Base-by-base conservation (phyloP, 2,797 vertebrate species). In the Zenarchopterus dispar region DNA sequence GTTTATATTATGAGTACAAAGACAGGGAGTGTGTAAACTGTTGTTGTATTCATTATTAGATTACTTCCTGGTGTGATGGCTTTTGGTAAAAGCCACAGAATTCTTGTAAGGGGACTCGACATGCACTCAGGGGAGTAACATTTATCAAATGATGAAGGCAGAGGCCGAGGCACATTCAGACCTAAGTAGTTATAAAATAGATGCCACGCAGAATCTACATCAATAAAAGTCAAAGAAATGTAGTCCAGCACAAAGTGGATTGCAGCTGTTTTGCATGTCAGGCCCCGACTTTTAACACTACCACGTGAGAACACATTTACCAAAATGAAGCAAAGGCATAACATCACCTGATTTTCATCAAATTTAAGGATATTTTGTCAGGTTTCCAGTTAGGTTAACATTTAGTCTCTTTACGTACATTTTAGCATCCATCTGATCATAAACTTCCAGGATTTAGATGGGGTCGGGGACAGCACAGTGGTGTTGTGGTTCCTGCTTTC, bases 1-100 rank as follows among this genome's bases (percentile, higher is more conserved):
- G 78, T 87, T 90, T 90, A 82, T 87, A 90, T 86, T 91, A 88
- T 4, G 68, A 65, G 53, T 42, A 79, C 77, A 83, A 92, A 84
- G 77, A 81, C 79, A 72, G 75, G 61, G 72, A 51, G 81, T 84
- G 82, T 84, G 83, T 85, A 91, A 92, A 92, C 85, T 84, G 85
- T 70, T 88, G 85, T 91, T 87, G 88, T 80, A 68, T 90, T 90
- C 83, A 81, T 93, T 91, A 93, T 92, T 88, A 86, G 89, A 93
- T 93, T 89, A 92, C 86, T 86, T 90, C 88, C 85, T 84, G 72
- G 75, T 80, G 86, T 63, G 59, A 72, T 76, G 80, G 81, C 82
- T 89, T 88, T 88, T 89, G 83, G 89, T 91, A 91, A 90, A 85
- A 90, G 87, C 77, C 42, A 43, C 31, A 65, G 84, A 89, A 84